A percentile compares a stretch with the other conserved stretches of the same genome.
Conservation (phyloP, 2,797 vertebrate genomes). For the Alcedo quadribrachys region DNA sequence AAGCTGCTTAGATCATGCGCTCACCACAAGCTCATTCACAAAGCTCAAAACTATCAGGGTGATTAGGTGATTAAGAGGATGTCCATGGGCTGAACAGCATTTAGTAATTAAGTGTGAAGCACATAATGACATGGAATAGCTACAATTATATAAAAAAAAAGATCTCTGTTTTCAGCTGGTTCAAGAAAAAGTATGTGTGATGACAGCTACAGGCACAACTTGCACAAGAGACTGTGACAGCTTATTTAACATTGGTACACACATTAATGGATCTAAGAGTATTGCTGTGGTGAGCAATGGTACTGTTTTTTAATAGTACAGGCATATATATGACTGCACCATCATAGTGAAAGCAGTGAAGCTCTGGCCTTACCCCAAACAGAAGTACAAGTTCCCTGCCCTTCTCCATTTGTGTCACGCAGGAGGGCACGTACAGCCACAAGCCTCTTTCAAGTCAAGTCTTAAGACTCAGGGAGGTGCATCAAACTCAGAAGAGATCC, state of each 20-base stretch:
- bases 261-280: neutral
- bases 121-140: accelerated
- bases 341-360: neutral
- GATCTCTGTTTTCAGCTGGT: neutral
- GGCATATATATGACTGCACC: neutral
- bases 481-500: neutral
- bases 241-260: neutral
- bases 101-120: neutral
- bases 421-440: neutral
- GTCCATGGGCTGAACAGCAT: neutral
- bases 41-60: neutral
- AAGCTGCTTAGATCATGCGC: neutral
- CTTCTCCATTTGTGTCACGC: neutral
- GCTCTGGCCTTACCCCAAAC: neutral
- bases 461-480: neutral
- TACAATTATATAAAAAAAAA: neutral
- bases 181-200: neutral
- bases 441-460: neutral
- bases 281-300: neutral
- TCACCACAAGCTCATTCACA: neutral
- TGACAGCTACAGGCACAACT: neutral
- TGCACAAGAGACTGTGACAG: neutral
- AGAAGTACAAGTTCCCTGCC: neutral
- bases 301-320: neutral
- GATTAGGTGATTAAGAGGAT: neutral